Evolutionary conservation across 1,140 invertebrate species (phyloP), one percentile per base, ranked within the genome.

Genomic region (Asbolus verrucosus): DNA sequence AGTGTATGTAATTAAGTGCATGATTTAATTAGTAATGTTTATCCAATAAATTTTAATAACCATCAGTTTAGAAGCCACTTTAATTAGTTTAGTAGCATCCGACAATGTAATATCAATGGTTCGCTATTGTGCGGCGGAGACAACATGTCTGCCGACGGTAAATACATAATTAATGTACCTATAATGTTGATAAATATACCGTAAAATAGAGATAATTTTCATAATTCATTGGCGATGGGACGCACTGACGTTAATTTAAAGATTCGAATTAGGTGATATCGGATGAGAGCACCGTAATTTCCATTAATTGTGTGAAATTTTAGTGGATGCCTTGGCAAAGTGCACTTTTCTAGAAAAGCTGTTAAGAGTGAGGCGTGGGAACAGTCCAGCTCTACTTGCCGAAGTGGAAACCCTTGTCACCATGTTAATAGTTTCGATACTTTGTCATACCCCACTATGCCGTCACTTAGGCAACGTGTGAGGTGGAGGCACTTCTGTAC

Each of bases 361-460:
- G 68, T 46, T 82, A 69, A 70, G 69, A 66, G 43, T 16, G 70
- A 36, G 59, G 65, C 70, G 70, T 71, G 70, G 59, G 70, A 71
- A 71, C 43, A 67, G 70, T 71, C 65, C 70, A 71, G 65, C 54
- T 46, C 65, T 71, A 60, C 59, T 67, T 67, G 70, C 59, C 67
- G 65, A 68, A 71, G 70, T 71, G 70, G 59, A 71, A 71, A 71
- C 65, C 50, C 70, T 67, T 71, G 70, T 71, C 65, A 24, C 39
- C 70, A 38, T 71, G 65, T 71, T 54, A 71, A 71, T 71, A 68
- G 70, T 71, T 71, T 59, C 70, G 14, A 67, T 71, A 71, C 70
- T 71, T 71, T 71, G 65, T 71, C 67, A 68, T 71, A 67, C 54
- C 24, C 60, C 43, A 60, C 62, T 54, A 59, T 39, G 61, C 59